A percentile compares a stretch with the other conserved stretches of the same genome.
Conservation (phyloP, 2,113 vertebrate species). For the Burhinus oedicnemus region DNA sequence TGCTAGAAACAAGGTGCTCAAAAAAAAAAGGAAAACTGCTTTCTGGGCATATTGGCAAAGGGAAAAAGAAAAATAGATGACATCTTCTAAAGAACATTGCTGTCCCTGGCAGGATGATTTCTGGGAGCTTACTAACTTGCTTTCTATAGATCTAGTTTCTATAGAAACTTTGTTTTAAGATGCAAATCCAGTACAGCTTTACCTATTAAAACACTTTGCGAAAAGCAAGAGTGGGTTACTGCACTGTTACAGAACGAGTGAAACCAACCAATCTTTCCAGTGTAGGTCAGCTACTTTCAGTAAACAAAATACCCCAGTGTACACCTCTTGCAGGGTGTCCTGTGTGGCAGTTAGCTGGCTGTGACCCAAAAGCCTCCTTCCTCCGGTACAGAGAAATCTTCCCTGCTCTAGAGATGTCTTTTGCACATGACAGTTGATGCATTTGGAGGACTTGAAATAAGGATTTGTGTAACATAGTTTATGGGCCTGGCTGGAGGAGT, state of each 20-base stretch:
- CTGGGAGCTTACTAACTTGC: not conserved
- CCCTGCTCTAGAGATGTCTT: not conserved
- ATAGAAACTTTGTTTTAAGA: not conserved
- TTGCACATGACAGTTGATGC: not conserved
- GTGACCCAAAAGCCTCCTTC: not conserved
- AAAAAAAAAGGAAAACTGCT: not conserved
- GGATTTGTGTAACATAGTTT: not conserved
- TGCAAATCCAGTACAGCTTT: not conserved
- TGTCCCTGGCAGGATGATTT: not conserved
- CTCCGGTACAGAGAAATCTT: not conserved
- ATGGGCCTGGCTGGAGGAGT: not conserved
- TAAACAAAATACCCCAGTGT: not conserved
- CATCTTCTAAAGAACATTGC: not conserved
- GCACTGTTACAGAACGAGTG: not conserved
- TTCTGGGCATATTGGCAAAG: not conserved
- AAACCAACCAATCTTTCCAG: not conserved
- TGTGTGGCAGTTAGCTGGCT: not conserved
- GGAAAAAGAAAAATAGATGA: not conserved
- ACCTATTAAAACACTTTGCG: not conserved
- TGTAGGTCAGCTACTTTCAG: not conserved
- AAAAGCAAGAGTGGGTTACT: not conserved
- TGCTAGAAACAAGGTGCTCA: not conserved
- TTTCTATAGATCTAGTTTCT: not conserved
- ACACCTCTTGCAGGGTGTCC: not conserved
- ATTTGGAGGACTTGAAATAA: not conserved